These are phyloP conservation scores for Caenorhabditis zanzibari DNA, from an alignment of 2,888 invertebrate genomes.

Conservation along the genomic window DNA sequence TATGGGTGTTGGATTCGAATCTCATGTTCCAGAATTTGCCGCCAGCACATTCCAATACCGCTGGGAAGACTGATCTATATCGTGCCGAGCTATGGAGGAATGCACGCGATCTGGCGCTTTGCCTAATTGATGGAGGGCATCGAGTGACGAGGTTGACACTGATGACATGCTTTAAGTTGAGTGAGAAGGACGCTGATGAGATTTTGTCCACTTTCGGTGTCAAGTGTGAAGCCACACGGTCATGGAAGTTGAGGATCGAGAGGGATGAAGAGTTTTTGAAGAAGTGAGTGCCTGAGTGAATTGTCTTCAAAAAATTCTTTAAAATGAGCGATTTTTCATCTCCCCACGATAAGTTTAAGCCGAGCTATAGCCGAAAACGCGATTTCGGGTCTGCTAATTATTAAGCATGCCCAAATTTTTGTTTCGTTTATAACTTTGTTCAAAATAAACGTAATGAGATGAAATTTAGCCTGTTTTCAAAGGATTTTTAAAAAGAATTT, in stretches of 20 bases:
- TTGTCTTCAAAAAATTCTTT: background rate
- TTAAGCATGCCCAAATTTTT: too few species aligned
- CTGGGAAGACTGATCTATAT: constrained; percentile 67
- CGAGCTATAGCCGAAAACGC: too few species aligned
- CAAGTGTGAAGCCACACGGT: constrained; percentile 40
- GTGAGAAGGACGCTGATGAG: constrained; percentile 65
- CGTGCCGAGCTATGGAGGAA: constrained; percentile 69
- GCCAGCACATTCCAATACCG: constrained; percentile 68
- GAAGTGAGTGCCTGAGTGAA: constrained; percentile 29
- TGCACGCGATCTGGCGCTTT: constrained; percentile 69
- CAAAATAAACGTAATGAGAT: too few species aligned
- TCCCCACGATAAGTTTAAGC: too few species aligned
- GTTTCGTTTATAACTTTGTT: too few species aligned
- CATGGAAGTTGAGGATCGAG: constrained; percentile 67
- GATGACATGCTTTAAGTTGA: constrained; percentile 67
- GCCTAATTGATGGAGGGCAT: constrained; percentile 65
- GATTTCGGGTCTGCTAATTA: too few species aligned
- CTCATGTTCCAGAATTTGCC: constrained; percentile 67
- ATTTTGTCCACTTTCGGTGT: constrained; percentile 68
- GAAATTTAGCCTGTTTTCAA: too few species aligned
- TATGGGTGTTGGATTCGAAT: constrained; percentile 72
- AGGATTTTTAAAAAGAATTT: too few species aligned
- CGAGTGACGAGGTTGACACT: constrained; percentile 61
- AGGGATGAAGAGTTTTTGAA: constrained; percentile 60
- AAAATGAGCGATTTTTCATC: background rate